These are phyloP conservation scores for Apodemia mormo DNA, from an alignment of 2,888 invertebrate genomes.

Conservation along the genomic window DNA sequence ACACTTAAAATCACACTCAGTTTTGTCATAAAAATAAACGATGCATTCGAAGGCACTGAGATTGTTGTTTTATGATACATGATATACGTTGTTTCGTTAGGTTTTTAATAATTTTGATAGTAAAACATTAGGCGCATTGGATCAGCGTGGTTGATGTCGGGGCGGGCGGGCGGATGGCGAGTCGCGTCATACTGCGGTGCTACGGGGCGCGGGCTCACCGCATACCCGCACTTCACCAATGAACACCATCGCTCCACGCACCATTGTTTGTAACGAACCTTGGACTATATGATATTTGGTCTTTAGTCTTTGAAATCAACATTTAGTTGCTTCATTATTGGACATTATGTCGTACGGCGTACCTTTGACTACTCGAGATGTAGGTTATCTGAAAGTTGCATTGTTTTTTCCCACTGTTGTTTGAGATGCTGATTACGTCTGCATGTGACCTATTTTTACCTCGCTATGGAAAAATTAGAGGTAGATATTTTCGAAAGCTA, in stretches of 20 bases:
- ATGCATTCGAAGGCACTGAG: constrained; percentile 60
- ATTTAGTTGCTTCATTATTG: constrained; percentile 12
- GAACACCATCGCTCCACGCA: constrained; percentile 51
- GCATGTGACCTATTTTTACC: constrained; percentile 17
- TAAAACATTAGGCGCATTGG: constrained; percentile 36
- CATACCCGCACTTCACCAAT: constrained; percentile 47
- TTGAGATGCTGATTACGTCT: constrained; percentile 17
- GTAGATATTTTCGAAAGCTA: constrained; percentile 4
- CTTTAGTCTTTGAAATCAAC: constrained; percentile 24
- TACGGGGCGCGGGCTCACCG: constrained; percentile 48
- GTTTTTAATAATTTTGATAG: constrained; percentile 36
- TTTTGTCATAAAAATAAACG: constrained; percentile 27
- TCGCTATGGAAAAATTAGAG: constrained; percentile 12
- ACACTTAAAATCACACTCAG: constrained; percentile 21
- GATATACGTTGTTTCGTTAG: constrained; percentile 38
- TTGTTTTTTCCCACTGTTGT: constrained; percentile 14
- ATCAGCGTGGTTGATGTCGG: constrained; percentile 33
- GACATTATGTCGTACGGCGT: background rate
- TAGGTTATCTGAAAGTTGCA: constrained; percentile 13
- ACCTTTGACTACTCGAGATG: constrained; percentile 17
- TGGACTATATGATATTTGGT: constrained; percentile 57
- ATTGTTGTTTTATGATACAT: constrained; percentile 40
- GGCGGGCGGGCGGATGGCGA: constrained; percentile 62
- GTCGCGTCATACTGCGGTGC: constrained; percentile 76
- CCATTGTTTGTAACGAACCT: constrained; percentile 75